Percentiles rank a stretch among this genome's conserved stretches.
Evolutionary conservation across 2,888 invertebrate species (phyloP).

Genomic region (Ferrisia virgata): DNA sequence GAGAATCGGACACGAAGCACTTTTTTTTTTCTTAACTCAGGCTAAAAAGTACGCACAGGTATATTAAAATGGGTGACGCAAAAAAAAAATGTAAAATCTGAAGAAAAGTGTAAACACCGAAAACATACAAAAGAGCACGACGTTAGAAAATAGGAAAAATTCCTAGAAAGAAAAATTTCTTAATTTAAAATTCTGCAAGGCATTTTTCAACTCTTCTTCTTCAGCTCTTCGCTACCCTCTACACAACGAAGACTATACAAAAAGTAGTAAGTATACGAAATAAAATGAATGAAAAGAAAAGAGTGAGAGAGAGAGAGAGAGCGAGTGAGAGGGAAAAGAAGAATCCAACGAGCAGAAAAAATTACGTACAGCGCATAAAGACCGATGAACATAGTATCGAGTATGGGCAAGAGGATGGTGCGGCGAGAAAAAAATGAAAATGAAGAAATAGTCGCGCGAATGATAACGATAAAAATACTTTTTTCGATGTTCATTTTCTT

Average conservation of each 20-base stretch:
- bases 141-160: not conserved
- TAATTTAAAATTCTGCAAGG: slow-evolving; percentile 15
- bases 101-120: not conserved
- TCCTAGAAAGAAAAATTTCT: slow-evolving; percentile 1
- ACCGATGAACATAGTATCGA: not conserved
- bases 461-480: slow-evolving; percentile 44
- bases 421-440: not conserved
- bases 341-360: not conserved
- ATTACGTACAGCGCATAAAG: not conserved
- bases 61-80: no score
- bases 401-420: not conserved
- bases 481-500: slow-evolving; percentile 44
- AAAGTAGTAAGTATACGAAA: not conserved
- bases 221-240: not conserved
- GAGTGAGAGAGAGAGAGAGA: not conserved
- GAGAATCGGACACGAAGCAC: no score
- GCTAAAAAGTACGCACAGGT: no score
- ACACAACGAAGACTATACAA: not conserved
- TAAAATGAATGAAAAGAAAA: not conserved
- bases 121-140: not conserved
- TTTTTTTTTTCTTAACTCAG: no score
- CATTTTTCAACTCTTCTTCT: not conserved
- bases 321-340: no score
- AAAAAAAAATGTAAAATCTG: no score
- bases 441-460: slow-evolving; percentile 37